These are phyloP conservation scores for Rhynchopsitta pachyrhyncha DNA, from an alignment of 2,113 vertebrate genomes.

Conservation along the genomic window DNA sequence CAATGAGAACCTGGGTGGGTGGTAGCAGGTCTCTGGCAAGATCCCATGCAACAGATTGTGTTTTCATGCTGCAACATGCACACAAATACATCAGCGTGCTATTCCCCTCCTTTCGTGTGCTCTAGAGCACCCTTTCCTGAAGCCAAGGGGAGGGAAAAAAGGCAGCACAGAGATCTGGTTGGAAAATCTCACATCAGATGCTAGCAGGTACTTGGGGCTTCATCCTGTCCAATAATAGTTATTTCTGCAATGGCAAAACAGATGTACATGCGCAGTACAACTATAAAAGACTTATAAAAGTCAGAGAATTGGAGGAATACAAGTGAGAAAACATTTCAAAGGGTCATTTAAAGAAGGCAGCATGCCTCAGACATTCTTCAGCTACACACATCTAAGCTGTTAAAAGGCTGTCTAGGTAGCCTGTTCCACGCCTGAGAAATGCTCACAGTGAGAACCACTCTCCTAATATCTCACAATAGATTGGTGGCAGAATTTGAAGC, in stretches of 20 bases:
- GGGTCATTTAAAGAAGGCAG: background rate
- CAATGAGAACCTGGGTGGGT: background rate
- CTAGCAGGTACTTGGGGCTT: background rate
- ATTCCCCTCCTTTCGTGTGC: background rate
- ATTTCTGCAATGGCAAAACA: background rate
- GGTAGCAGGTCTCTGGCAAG: background rate
- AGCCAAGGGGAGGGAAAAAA: background rate
- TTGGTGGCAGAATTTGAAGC: background rate
- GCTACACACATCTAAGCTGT: background rate
- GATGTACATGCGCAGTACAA: accelerated
- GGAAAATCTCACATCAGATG: conserved; percentile 25
- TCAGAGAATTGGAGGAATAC: background rate
- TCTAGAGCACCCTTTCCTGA: background rate
- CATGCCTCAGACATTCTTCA: background rate
- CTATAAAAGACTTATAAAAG: background rate
- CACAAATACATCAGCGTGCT: background rate
- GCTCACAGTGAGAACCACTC: background rate
- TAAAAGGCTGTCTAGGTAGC: background rate
- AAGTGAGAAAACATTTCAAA: background rate
- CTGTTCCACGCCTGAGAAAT: background rate
- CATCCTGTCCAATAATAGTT: background rate
- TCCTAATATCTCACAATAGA: background rate
- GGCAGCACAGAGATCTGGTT: background rate
- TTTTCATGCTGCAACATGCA: background rate
- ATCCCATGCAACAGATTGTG: background rate